phyloP scores from a whole-genome alignment of 2,888 invertebrate genomes.

The Celastrina argiolus region DNA sequence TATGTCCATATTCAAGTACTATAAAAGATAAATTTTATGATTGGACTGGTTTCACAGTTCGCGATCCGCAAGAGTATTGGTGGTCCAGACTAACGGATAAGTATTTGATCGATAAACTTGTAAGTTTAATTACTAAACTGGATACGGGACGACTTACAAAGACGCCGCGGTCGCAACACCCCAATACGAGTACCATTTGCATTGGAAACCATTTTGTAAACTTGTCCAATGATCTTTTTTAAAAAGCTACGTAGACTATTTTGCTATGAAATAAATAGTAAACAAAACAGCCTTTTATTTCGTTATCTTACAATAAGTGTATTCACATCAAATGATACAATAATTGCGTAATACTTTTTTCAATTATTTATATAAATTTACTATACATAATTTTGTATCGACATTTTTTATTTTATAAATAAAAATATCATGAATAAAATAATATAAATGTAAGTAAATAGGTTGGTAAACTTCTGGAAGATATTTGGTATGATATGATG shows the following conservation, averaged over 20 bases:
- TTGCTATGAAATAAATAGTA: background rate
- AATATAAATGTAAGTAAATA: no score
- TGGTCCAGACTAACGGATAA: slow-evolving; percentile 58
- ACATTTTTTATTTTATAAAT: no score
- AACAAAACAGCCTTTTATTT: no score
- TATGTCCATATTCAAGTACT: background rate
- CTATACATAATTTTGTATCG: no score
- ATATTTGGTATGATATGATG: no score
- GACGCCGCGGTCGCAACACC: slow-evolving; percentile 56
- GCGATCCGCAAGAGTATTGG: slow-evolving; percentile 58
- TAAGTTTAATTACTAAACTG: slow-evolving; percentile 74
- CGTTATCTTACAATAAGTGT: no score
- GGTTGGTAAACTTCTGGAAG: no score
- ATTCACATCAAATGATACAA: no score
- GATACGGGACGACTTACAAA: slow-evolving; percentile 54
- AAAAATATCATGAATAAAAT: no score
- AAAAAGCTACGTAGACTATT: background rate
- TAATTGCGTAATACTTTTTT: no score
- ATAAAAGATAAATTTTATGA: background rate
- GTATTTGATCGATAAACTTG: slow-evolving; percentile 72
- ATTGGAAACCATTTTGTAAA: slow-evolving; percentile 1
- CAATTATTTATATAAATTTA: no score
- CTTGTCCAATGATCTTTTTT: slow-evolving; percentile 8
- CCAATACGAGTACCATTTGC: slow-evolving; percentile 28
- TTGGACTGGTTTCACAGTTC: slow-evolving; percentile 42